Percentiles rank a stretch among this genome's conserved stretches.
Evolutionary conservation across 2,797 vertebrate species (phyloP).

Genomic region (Platyrinchus mystaceus): DNA sequence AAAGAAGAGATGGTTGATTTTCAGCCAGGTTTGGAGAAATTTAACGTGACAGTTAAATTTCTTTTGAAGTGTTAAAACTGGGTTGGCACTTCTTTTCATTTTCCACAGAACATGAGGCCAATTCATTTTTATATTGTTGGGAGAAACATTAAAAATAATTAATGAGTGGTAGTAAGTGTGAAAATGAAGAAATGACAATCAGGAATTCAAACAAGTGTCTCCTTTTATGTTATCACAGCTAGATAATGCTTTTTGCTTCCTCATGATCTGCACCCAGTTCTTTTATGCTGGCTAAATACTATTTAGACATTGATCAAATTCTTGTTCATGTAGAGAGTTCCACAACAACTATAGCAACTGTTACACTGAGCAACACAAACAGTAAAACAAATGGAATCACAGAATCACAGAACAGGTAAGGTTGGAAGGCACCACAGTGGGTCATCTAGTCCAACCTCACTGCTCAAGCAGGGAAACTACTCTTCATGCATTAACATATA

Average conservation of each 20-base stretch:
- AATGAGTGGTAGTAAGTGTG: not conserved
- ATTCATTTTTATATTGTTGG: not conserved
- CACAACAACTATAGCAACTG: not conserved
- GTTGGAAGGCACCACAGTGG: not conserved
- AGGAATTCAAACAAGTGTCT: not conserved
- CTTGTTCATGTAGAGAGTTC: not conserved
- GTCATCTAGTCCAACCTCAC: not conserved
- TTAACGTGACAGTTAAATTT: not conserved
- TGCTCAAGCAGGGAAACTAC: not conserved
- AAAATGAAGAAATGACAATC: not conserved
- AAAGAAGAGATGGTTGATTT: not conserved
- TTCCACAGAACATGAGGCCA: not conserved
- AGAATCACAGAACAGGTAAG: not conserved
- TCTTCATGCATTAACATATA: not conserved
- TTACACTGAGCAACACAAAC: not conserved
- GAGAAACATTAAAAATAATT: not conserved
- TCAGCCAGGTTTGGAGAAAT: not conserved
- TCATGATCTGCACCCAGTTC: not conserved
- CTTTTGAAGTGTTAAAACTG: not conserved
- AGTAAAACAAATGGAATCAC: not conserved
- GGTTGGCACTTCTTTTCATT: not conserved
- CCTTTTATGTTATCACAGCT: not conserved
- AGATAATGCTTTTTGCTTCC: not conserved
- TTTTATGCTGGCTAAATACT: not conserved
- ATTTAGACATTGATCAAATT: rapidly evolving